Evolutionary conservation across 2,888 invertebrate genomes (phyloP).

Genomic region (Mesopsocus fuscifrons): DNA sequence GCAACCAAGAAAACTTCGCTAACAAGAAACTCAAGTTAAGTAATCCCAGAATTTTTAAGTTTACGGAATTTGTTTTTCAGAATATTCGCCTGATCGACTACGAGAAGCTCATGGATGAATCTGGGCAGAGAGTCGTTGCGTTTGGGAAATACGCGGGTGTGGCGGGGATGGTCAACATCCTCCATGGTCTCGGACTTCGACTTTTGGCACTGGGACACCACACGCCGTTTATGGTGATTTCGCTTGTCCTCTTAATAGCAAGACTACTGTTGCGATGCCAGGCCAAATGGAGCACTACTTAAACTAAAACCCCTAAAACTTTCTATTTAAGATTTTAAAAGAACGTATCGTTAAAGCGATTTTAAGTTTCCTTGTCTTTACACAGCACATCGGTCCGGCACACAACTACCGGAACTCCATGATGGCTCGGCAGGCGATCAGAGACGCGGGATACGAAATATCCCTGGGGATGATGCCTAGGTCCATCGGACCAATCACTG

Average conservation of each 20-base stretch:
- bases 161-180: slow-evolving; percentile 95
- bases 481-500: slow-evolving; percentile 91
- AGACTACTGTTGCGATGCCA: too few species aligned
- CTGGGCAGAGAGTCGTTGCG: slow-evolving; percentile 83
- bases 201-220: slow-evolving; percentile 92
- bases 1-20: too few species aligned
- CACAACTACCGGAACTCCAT: slow-evolving; percentile 97
- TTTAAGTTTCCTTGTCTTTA: slow-evolving; percentile 11
- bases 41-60: too few species aligned
- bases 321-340: too few species aligned
- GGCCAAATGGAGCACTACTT: too few species aligned
- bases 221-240: slow-evolving; percentile 96
- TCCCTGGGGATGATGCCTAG: slow-evolving; percentile 88
- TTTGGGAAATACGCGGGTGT: slow-evolving; percentile 98
- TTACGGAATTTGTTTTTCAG: too few species aligned
- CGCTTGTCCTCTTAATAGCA: too few species aligned
- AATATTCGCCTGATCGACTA: slow-evolving; percentile 94
- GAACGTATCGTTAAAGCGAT: background rate
- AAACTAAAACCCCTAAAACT: too few species aligned
- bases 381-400: slow-evolving; percentile 88
- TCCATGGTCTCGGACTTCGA: slow-evolving; percentile 89
- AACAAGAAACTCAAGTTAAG: too few species aligned
- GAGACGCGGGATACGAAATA: slow-evolving; percentile 99
- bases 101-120: slow-evolving; percentile 81
- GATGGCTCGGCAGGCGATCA: slow-evolving; percentile 91